Conservation (phyloP, 2,797 vertebrate genomes). For the Bradypodion ventrale region DNA sequence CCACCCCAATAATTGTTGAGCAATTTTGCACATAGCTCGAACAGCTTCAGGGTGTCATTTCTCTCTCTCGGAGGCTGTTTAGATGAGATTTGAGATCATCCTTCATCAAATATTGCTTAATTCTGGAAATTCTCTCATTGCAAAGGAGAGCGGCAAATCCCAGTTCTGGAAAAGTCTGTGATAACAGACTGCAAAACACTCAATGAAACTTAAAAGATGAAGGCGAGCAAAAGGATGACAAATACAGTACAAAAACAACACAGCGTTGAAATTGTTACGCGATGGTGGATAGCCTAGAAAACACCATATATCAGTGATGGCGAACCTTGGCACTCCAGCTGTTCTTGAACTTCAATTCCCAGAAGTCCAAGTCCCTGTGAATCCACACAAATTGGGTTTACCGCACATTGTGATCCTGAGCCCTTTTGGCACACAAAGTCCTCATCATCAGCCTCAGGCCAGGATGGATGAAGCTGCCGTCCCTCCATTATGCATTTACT, state of each 20-base stretch:
- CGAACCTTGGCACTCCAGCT: too few relatives aligned
- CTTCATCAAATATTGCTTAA: neutral
- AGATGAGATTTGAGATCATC: neutral
- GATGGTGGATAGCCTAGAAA: too few relatives aligned
- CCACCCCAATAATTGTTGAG: neutral
- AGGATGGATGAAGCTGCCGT: too few relatives aligned
- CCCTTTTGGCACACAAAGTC: too few relatives aligned
- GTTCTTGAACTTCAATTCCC: too few relatives aligned
- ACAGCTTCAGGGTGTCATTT: neutral
- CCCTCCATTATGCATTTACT: too few relatives aligned
- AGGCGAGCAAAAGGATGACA: neutral
- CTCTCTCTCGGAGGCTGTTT: neutral
- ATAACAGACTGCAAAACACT: neutral
- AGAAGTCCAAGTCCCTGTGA: too few relatives aligned
- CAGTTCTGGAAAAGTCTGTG: neutral
- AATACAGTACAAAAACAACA: neutral
- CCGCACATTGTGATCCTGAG: too few relatives aligned
- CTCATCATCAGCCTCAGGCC: too few relatives aligned
- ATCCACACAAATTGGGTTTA: too few relatives aligned
- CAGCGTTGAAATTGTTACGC: neutral
- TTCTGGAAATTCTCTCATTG: neutral
- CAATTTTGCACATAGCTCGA: neutral
- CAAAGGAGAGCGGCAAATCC: neutral
- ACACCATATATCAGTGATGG: too few relatives aligned
- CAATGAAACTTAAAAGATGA: neutral